phyloP scores from a whole-genome alignment of 2,888 invertebrate species.

The Merodon equestris region DNA sequence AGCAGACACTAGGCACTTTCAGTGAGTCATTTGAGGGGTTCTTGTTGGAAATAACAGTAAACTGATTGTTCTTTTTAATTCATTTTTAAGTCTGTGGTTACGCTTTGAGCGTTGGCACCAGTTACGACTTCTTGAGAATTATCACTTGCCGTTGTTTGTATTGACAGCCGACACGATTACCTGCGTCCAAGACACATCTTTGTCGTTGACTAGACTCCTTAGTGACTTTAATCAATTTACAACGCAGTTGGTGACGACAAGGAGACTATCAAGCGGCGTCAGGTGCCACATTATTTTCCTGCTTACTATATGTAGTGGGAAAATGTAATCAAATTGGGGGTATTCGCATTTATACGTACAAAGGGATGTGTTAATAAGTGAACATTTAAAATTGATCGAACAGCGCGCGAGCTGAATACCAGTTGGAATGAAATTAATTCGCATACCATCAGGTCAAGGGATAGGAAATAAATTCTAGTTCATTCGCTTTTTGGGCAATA shows the following conservation, averaged over 20 bases:
- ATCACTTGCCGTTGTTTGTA: slow-evolving; percentile 8
- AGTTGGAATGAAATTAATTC: background rate
- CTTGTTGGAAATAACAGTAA: slow-evolving; percentile 37
- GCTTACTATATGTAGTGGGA: background rate
- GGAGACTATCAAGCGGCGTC: slow-evolving; percentile 48
- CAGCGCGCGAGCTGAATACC: slow-evolving; percentile 27
- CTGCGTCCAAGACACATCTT: slow-evolving; percentile 39
- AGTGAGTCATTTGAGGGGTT: slow-evolving; percentile 38
- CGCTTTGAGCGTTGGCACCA: slow-evolving; percentile 12
- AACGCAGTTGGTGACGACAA: slow-evolving; percentile 31
- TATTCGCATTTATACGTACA: background rate
- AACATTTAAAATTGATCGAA: background rate
- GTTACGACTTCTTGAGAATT: slow-evolving; percentile 20
- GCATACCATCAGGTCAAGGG: background rate
- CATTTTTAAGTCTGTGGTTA: slow-evolving; percentile 8
- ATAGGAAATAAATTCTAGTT: too few species aligned
- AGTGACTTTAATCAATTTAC: slow-evolving; percentile 29
- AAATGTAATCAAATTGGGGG: slow-evolving; percentile 27
- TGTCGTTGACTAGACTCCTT: slow-evolving; percentile 36
- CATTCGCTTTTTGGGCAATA: too few species aligned
- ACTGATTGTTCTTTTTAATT: slow-evolving; percentile 11
- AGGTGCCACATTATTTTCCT: slow-evolving; percentile 45
- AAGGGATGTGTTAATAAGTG: too few species aligned
- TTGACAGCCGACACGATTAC: slow-evolving; percentile 20
- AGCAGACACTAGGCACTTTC: slow-evolving; percentile 8